phyloP scores from a whole-genome alignment of 1,140 invertebrate genomes.

The Conus betulinus region DNA sequence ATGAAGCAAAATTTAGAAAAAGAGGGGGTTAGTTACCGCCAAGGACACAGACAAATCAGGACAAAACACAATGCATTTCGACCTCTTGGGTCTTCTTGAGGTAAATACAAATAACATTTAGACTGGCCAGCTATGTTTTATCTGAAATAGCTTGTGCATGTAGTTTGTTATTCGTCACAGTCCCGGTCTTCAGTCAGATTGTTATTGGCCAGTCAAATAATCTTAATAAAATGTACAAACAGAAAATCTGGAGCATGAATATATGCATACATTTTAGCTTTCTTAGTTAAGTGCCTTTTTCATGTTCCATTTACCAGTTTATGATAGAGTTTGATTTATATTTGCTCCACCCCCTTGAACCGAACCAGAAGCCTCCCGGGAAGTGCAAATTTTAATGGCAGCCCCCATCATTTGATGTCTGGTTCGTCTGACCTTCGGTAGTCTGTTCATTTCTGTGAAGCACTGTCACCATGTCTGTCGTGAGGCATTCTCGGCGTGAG shows the following conservation, averaged over 20 bases:
- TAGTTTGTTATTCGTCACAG: too few relatives aligned
- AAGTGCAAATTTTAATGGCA: constrained; percentile 5
- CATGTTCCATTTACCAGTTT: too few relatives aligned
- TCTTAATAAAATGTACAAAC: neutral
- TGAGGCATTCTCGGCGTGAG: neutral
- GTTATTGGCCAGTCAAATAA: too few relatives aligned
- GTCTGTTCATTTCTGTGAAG: neutral
- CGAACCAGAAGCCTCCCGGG: neutral
- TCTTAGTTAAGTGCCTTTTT: neutral
- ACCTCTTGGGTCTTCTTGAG: too few relatives aligned
- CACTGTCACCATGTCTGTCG: neutral
- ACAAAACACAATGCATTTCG: too few relatives aligned
- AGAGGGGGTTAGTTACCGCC: neutral
- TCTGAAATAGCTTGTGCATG: too few relatives aligned
- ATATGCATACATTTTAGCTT: neutral
- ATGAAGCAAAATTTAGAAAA: neutral
- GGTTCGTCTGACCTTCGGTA: neutral
- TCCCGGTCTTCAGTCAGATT: neutral
- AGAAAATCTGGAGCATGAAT: neutral
- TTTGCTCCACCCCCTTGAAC: too few relatives aligned
- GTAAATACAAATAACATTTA: too few relatives aligned
- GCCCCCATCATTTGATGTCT: neutral
- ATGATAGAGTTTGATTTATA: too few relatives aligned
- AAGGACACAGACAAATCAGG: neutral
- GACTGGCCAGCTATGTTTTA: too few relatives aligned